Base-by-base conservation (phyloP, 2,797 vertebrate genomes). In the Coracias cyanogaster region DNA sequence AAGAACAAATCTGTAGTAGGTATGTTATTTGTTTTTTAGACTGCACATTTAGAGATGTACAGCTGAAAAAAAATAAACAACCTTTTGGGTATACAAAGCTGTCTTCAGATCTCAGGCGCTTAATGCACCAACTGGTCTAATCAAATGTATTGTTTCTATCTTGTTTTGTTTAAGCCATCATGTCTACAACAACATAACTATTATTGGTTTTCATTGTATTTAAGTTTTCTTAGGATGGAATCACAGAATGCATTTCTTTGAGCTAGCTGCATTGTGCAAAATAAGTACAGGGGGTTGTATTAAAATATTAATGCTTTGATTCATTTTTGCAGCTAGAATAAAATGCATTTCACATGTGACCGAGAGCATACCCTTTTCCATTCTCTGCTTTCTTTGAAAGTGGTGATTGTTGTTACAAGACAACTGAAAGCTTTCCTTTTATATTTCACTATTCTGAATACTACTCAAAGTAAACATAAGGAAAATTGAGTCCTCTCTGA, bases 181-280 rank as follows among this genome's bases (percentile, higher is more conserved):
- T 45, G 33, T 69, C 77, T 72, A 72, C 58, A 82, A 43, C 14
- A 71, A 22, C n/a, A 82, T 78, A 62, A 62, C 10, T 78, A 31
- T 74, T 93, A 51, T 45, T 90, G 37, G 67, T 91, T 93, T 91
- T 90, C 54, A 51, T 65, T 28, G 35, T 81, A 67, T 86, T 96
- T 90, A 80, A 65, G 19, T 85, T 90, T 86, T 76, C 49, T 66
- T 90, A 45, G 22, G 41, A 37, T 62, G 17, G 71, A 94, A 83
- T 61, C 70, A 62, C 72, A 93, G 46, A 58, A 37, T 28, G 49
- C 9, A 37, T 83, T 92, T 88, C 61, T 88, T 83, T 69, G 92
- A 86, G 46, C 31, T 86, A 84, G n/a, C 28, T 94, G 19, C n/a
- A 67, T 39, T 66, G 51, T 55, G 18, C 19, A 86, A 89, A 82